phyloP scores from a whole-genome alignment of 2,113 vertebrate species.

The Hiodon tergisus region DNA sequence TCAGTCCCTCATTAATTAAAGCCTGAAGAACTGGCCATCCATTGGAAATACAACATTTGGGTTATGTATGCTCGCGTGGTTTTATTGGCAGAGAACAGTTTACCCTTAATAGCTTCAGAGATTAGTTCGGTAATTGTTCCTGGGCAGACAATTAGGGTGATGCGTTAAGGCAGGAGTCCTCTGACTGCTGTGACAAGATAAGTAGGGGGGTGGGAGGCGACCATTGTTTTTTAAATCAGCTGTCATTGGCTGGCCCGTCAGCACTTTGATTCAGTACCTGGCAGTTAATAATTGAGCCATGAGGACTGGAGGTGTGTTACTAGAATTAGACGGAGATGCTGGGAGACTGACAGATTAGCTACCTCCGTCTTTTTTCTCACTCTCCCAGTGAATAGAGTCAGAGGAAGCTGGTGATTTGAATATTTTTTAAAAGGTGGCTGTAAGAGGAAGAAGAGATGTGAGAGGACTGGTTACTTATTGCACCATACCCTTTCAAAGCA shows the following conservation, averaged over 20 bases:
- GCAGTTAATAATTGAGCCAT: conserved; percentile 68
- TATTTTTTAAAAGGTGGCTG: conserved; percentile 32
- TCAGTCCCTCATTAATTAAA: background rate
- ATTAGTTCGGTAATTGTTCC: conserved; percentile 19
- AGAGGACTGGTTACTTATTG: conserved; percentile 27
- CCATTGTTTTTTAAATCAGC: conserved; percentile 70
- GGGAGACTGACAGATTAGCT: conserved; percentile 70
- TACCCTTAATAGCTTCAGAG: background rate
- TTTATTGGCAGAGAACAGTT: conserved; percentile 8
- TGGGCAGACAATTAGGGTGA: conserved; percentile 9
- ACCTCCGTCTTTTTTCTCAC: conserved; percentile 52
- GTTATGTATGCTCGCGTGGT: background rate
- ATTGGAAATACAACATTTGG: background rate
- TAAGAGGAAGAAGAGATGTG: conserved; percentile 21
- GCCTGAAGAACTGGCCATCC: background rate
- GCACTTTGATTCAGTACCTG: conserved; percentile 69
- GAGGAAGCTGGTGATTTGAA: conserved; percentile 45
- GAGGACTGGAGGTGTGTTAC: conserved; percentile 53
- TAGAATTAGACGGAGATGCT: conserved; percentile 34
- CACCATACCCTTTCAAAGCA: conserved; percentile 21
- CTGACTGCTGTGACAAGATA: conserved; percentile 65
- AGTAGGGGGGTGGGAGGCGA: conserved; percentile 51
- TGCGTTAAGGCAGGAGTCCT: conserved; percentile 55
- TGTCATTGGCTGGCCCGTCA: conserved; percentile 60
- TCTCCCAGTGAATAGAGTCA: conserved; percentile 22